Percentiles rank a stretch among this genome's conserved stretches.
Evolutionary conservation across 2,888 invertebrate species (phyloP).

Genomic region (Acleris sparsana): DNA sequence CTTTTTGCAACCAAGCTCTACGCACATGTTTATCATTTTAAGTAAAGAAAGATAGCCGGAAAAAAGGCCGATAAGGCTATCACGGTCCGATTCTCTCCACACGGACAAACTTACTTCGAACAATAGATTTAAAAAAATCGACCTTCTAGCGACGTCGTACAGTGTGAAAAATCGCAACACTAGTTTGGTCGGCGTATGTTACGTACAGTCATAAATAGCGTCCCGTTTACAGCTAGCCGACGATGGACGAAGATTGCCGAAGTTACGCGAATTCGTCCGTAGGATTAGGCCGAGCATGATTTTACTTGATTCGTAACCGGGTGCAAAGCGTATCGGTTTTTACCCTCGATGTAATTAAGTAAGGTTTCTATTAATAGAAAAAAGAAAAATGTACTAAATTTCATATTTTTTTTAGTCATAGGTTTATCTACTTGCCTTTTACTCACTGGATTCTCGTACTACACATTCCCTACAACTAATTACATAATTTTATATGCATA

Average conservation of each 20-base stretch:
- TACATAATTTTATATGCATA: too few relatives aligned
- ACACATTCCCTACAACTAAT: too few relatives aligned
- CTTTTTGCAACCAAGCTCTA: too few relatives aligned
- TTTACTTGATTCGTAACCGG: too few relatives aligned
- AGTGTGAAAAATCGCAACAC: slow-evolving; percentile 22
- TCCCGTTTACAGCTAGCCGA: slow-evolving; percentile 63
- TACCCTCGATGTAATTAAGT: too few relatives aligned
- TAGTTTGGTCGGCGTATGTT: slow-evolving; percentile 47
- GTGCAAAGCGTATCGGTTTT: too few relatives aligned
- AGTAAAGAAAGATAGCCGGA: slow-evolving; percentile 68
- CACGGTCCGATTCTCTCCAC: slow-evolving; percentile 61
- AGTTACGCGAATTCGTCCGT: slow-evolving; percentile 49
- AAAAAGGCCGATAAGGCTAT: slow-evolving; percentile 69
- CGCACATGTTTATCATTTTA: slow-evolving; percentile 65
- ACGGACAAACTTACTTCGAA: slow-evolving; percentile 38
- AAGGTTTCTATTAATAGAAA: too few relatives aligned
- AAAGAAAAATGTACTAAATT: too few relatives aligned
- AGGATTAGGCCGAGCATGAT: neutral
- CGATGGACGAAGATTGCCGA: slow-evolving; percentile 66
- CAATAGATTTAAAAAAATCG: too few relatives aligned
- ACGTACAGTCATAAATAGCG: slow-evolving; percentile 66
- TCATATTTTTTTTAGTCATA: too few relatives aligned
- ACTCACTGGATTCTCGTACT: too few relatives aligned
- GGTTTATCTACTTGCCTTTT: too few relatives aligned
- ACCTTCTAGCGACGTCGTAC: neutral